Evolutionary conservation across 2,888 invertebrate species (phyloP).

Genomic region (Mythimna albipuncta): DNA sequence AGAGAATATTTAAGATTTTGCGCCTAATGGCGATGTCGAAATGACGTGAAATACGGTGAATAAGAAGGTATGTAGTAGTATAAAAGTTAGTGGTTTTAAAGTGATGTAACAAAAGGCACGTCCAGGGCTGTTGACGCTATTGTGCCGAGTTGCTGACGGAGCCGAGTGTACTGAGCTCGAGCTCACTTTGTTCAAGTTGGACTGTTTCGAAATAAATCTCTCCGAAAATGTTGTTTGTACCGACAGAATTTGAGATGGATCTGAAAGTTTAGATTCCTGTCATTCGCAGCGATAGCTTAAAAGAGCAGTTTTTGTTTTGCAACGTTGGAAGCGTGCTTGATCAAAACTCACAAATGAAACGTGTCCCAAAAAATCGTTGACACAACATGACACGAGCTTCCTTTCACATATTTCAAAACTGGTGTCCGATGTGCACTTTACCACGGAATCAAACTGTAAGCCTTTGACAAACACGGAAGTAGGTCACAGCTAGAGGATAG

Average conservation of each 20-base stretch:
- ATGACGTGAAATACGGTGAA: slow-evolving; percentile 56
- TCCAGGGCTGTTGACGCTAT: slow-evolving; percentile 50
- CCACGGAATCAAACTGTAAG: slow-evolving; percentile 48
- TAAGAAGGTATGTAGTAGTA: slow-evolving; percentile 45
- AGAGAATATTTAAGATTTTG: slow-evolving; percentile 53
- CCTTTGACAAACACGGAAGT: slow-evolving; percentile 50
- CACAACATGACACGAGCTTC: slow-evolving; percentile 12
- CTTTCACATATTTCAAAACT: slow-evolving; percentile 29
- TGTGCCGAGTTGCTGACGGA: slow-evolving; percentile 40
- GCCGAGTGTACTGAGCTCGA: slow-evolving; percentile 29
- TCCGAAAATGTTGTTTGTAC: slow-evolving; percentile 27
- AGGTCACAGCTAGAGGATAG: slow-evolving; percentile 54
- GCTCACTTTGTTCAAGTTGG: slow-evolving; percentile 40
- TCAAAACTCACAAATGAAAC: slow-evolving; percentile 22
- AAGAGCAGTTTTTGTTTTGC: slow-evolving; percentile 5
- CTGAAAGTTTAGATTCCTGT: slow-evolving; percentile 23
- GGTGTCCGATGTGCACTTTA: slow-evolving; percentile 45
- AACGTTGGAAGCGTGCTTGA: slow-evolving; percentile 14
- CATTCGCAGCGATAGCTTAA: slow-evolving; percentile 9
- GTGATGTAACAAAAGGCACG: slow-evolving; percentile 55
- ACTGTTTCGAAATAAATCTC: slow-evolving; percentile 41
- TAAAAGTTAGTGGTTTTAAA: slow-evolving; percentile 58
- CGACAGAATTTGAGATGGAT: slow-evolving; percentile 28
- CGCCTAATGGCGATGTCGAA: slow-evolving; percentile 58
- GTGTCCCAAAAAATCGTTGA: slow-evolving; percentile 16